These are phyloP conservation scores for Siderastrea radians DNA, from an alignment of 92 coral and sea anemone genomes.

Conservation along the genomic window DNA sequence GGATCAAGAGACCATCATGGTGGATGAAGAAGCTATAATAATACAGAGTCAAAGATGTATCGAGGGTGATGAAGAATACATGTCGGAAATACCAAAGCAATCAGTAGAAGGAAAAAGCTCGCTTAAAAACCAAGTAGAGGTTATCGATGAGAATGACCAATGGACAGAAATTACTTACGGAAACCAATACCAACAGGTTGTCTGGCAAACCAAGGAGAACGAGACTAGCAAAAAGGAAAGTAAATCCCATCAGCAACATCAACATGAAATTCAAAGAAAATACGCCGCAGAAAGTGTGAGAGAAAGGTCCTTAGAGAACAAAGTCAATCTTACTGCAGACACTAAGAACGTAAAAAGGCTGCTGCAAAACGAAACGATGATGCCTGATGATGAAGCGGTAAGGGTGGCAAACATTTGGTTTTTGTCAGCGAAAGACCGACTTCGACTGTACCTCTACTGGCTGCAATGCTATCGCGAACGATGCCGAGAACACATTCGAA, in stretches of 20 bases:
- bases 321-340: conserved; percentile 1
- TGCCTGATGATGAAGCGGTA: conserved; percentile 61
- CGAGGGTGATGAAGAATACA: conserved; percentile 63
- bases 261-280: background rate
- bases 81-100: background rate
- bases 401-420: conserved; percentile 64
- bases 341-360: conserved; percentile 7
- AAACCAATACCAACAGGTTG: too few species aligned
- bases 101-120: background rate
- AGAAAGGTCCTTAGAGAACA: background rate
- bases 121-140: background rate
- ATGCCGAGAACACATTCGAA: background rate
- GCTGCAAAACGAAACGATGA: conserved; percentile 29
- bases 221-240: background rate
- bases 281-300: background rate
- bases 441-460: conserved; percentile 79
- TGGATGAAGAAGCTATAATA: conserved; percentile 46
- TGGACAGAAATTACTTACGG: background rate
- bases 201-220: background rate
- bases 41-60: conserved; percentile 36
- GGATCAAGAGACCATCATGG: conserved; percentile 19
- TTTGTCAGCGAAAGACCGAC: conserved; percentile 54
- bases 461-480: conserved; percentile 51
- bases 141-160: background rate
- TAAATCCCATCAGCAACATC: background rate